Percentiles rank a stretch among this genome's conserved stretches.
These are phyloP conservation scores for Graptemys geographica DNA, from an alignment of 2,797 vertebrate species.

Conservation along the genomic window DNA sequence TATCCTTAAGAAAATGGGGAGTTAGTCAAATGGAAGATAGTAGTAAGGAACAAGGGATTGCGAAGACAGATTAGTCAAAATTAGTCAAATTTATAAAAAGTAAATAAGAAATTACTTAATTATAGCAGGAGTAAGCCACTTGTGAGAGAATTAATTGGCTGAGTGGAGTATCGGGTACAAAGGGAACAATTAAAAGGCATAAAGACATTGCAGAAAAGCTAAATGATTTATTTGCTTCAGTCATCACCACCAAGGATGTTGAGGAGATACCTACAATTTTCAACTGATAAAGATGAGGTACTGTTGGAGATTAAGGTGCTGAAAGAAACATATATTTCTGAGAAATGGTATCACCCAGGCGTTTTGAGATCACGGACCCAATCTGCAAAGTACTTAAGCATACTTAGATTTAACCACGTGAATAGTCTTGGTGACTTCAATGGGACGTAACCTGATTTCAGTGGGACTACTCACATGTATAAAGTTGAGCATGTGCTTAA, in stretches of 20 bases:
- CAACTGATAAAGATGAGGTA: constrained; percentile 7
- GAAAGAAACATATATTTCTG: constrained; percentile 12
- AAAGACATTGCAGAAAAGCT: constrained; percentile 66
- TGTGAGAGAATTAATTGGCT: constrained; percentile 56
- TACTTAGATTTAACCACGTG: background rate
- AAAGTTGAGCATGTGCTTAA: background rate
- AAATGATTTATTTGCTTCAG: constrained; percentile 47
- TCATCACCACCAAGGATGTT: constrained; percentile 16
- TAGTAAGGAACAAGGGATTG: constrained; percentile 58
- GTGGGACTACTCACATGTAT: constrained; percentile 19
- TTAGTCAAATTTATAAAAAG: constrained; percentile 68
- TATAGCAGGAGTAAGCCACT: constrained; percentile 52
- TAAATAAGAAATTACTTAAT: constrained; percentile 71
- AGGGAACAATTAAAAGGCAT: constrained; percentile 70
- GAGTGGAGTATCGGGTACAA: constrained; percentile 54
- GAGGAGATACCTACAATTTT: background rate
- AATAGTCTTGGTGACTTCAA: background rate
- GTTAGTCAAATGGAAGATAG: constrained; percentile 31
- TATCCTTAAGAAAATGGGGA: constrained; percentile 30
- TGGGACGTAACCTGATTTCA: background rate
- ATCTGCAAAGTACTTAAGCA: background rate
- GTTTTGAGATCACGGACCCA: background rate
- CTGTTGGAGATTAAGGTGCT: background rate
- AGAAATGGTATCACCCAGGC: background rate
- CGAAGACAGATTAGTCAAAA: constrained; percentile 64